phyloP scores from a whole-genome alignment of 2,797 vertebrate genomes.

The Notamacropus eugenii region DNA sequence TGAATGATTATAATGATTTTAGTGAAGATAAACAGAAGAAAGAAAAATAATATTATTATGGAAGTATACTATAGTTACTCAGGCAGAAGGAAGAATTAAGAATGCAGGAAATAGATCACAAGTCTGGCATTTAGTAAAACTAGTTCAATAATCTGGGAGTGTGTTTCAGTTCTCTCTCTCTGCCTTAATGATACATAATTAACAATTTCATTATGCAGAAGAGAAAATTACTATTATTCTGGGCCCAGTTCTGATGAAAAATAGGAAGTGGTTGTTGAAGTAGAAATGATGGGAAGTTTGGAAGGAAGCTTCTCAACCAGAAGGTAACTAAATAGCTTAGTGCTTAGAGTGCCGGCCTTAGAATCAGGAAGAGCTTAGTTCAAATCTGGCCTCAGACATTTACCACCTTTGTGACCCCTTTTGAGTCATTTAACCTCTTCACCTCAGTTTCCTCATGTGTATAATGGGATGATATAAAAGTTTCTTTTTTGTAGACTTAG shows the following conservation, averaged over 20 bases:
- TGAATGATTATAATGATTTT: not conserved
- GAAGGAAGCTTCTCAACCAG: not conserved
- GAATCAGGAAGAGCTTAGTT: not conserved
- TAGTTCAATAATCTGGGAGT: not conserved
- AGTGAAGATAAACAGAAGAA: not conserved
- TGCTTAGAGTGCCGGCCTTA: not conserved
- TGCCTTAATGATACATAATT: not conserved
- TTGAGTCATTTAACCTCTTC: not conserved
- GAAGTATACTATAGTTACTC: not conserved
- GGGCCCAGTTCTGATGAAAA: not conserved
- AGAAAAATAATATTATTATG: not conserved
- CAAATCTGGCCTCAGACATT: not conserved
- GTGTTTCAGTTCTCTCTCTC: not conserved
- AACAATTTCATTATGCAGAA: not conserved
- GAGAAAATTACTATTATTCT: not conserved
- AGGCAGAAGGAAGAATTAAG: not conserved
- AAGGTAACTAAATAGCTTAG: not conserved
- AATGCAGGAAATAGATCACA: not conserved
- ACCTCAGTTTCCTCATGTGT: not conserved
- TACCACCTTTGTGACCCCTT: not conserved
- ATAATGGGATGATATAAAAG: not conserved
- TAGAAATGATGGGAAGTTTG: not conserved
- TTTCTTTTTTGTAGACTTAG: not conserved
- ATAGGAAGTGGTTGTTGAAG: not conserved
- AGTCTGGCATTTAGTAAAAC: not conserved